Percentiles rank a stretch among this genome's conserved stretches.
Evolutionary conservation across 2,888 invertebrate species (phyloP).

Genomic region (Agrenia bidenticulata): DNA sequence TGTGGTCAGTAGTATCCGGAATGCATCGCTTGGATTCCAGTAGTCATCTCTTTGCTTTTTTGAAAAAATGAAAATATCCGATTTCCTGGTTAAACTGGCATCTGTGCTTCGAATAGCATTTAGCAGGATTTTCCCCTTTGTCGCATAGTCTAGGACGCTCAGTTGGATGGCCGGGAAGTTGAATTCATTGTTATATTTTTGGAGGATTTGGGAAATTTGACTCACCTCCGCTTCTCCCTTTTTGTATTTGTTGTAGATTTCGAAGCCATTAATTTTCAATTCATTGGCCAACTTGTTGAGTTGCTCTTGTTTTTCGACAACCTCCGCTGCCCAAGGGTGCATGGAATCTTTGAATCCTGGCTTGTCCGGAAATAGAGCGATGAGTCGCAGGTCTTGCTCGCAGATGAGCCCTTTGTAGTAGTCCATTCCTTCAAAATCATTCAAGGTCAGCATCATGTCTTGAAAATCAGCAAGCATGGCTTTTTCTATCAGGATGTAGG

Average conservation of each 20-base stretch:
- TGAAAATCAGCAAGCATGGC: neutral
- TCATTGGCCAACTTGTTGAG: neutral
- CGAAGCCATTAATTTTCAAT: neutral
- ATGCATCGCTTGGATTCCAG: neutral
- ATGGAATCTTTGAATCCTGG: no score
- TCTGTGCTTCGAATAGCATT: neutral
- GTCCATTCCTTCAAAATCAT: neutral
- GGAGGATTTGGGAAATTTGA: neutral
- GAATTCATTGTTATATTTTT: neutral
- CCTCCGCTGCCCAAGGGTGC: conserved; percentile 3
- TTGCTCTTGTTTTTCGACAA: neutral
- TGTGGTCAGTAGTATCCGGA: neutral
- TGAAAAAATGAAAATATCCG: conserved; percentile 9
- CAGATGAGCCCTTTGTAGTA: neutral
- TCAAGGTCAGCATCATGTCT: conserved; percentile 1
- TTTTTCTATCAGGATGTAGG: conserved; percentile 7
- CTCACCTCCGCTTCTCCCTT: neutral
- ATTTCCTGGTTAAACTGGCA: neutral
- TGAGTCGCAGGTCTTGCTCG: neutral
- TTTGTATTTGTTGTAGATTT: neutral
- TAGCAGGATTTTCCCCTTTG: neutral
- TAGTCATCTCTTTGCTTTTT: neutral
- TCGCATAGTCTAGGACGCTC: neutral
- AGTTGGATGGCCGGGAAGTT: neutral
- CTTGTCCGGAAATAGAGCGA: neutral